phyloP scores from a whole-genome alignment of 2,113 vertebrate genomes.

The Heliornis fulica region DNA sequence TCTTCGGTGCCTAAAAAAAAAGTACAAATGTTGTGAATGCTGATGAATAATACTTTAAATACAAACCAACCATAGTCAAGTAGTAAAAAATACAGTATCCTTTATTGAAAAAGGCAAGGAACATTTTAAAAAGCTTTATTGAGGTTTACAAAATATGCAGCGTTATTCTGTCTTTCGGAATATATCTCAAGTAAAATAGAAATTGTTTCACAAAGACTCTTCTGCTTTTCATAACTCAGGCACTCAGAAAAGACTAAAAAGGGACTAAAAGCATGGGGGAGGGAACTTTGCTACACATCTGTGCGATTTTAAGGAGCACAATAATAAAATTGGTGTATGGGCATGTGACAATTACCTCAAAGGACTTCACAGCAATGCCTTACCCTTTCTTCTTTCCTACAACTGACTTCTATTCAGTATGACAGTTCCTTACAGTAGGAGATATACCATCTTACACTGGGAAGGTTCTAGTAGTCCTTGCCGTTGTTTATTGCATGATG shows the following conservation, averaged over 20 bases:
- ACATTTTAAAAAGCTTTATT: background rate
- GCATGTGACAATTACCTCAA: background rate
- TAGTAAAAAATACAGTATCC: background rate
- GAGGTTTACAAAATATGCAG: background rate
- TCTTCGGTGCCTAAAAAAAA: slow-evolving; percentile 81
- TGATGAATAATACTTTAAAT: background rate
- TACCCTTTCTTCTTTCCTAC: background rate
- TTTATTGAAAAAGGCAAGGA: background rate
- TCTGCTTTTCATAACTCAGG: slow-evolving; percentile 12
- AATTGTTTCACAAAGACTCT: background rate
- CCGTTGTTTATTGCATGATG: background rate
- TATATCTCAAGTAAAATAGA: background rate
- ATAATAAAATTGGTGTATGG: background rate
- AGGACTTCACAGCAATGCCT: background rate
- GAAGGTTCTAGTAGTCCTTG: background rate
- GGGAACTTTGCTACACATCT: background rate
- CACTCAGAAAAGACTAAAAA: background rate
- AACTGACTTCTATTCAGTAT: background rate
- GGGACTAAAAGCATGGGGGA: background rate
- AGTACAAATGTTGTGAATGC: slow-evolving; percentile 10
- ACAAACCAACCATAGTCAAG: background rate
- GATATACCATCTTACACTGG: background rate
- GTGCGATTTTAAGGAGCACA: background rate
- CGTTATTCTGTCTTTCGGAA: background rate
- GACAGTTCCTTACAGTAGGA: background rate